phyloP scores from a whole-genome alignment of 2,888 invertebrate species.

The Cephus rjabovi region DNA sequence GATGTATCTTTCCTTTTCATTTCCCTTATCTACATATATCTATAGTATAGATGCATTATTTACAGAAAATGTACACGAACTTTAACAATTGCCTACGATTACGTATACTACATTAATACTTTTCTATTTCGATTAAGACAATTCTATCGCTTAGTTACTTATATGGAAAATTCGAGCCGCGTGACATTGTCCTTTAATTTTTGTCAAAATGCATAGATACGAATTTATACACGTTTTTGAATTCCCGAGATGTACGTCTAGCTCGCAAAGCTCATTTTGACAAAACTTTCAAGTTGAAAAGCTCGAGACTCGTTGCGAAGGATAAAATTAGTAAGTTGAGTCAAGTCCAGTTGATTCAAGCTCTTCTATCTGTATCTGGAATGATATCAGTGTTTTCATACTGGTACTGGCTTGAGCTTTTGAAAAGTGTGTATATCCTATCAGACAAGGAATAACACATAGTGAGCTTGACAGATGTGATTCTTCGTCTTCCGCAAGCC shows the following conservation, averaged over 20 bases:
- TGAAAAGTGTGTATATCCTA: neutral
- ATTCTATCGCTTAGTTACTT: neutral
- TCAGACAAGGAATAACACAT: neutral
- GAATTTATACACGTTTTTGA: neutral
- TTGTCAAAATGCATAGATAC: neutral
- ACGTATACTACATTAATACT: constrained; percentile 4
- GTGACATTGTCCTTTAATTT: neutral
- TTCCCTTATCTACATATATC: constrained; percentile 2
- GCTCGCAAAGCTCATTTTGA: neutral
- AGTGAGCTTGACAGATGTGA: neutral
- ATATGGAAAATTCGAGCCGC: neutral
- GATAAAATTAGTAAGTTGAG: neutral
- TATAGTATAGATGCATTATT: constrained; percentile 16
- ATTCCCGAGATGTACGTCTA: neutral
- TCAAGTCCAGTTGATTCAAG: neutral
- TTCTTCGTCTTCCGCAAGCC: neutral
- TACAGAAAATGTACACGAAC: constrained; percentile 21
- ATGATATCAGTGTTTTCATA: neutral
- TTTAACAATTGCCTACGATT: constrained; percentile 10
- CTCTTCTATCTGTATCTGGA: neutral
- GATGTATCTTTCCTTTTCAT: neutral
- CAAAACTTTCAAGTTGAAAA: neutral
- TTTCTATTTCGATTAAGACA: neutral
- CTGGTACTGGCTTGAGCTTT: neutral
- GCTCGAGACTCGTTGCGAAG: neutral